Evolutionary conservation across 2,113 vertebrate genomes (phyloP), one percentile per base, ranked within the genome.

Genomic region (Halichoeres trimaculatus): DNA sequence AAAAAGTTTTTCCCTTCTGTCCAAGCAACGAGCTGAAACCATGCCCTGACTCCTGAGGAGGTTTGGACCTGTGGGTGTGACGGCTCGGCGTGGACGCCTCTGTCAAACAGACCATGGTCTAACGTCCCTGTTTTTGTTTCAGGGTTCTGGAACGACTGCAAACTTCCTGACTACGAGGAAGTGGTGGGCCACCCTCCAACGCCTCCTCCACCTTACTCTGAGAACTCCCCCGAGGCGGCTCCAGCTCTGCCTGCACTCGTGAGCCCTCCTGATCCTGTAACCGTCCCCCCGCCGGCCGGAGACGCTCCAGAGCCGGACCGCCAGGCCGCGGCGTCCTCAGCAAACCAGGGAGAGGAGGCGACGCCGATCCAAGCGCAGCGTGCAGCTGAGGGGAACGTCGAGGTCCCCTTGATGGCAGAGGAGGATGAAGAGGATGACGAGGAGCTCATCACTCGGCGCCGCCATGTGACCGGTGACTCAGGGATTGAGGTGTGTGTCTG

Each of bases 101-200:
- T n/a, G n/a, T n/a, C n/a, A n/a, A n/a, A n/a, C n/a, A n/a, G n/a
- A n/a, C n/a, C n/a, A n/a, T n/a, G n/a, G n/a, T n/a, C n/a, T n/a
- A n/a, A n/a, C n/a, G n/a, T n/a, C n/a, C n/a, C n/a, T 53, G 74
- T n/a, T 20, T 80, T 26, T 51, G 43, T 78, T 70, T 23, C 60
- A 95, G 95, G 94, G 62, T 93, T 94, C 76, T 95, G 95, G 95
- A 93, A 93, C 2, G 94, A 94, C 86, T 95, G 94, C 83, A 95
- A 95, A 73, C 94, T 95, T 61, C 95, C 95, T 1, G 94, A 95
- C 78, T 95, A 95, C 23, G 94, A 95, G 54, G 95, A 95, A 70
- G 94, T 95, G 2, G 93, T 95, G 1, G 94, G 93, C 20, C 94
- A 95, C 68, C 94, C 95, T 0, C 94, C 95, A 0, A 95, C 95